These are phyloP conservation scores for Gymnoscopelus microlampas DNA, from an alignment of 2,797 vertebrate species.

Conservation along the genomic window DNA sequence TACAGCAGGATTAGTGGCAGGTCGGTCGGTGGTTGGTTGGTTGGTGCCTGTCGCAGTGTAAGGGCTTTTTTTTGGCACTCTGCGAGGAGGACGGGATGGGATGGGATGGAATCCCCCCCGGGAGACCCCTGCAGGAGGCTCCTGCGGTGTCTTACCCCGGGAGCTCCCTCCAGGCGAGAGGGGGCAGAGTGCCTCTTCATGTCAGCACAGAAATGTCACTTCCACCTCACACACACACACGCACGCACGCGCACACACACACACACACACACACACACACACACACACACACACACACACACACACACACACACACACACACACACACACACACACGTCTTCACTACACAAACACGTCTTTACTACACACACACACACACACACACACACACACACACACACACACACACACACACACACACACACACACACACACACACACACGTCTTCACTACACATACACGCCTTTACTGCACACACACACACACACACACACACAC, in stretches of 20 bases:
- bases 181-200: slow-evolving; percentile 76
- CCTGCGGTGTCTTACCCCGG: slow-evolving; percentile 75
- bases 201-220: slow-evolving; percentile 79
- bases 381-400: too few relatives aligned
- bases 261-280: slow-evolving; percentile 21
- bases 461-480: too few relatives aligned
- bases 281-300: too few relatives aligned
- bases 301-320: too few relatives aligned
- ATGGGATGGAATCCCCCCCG: slow-evolving; percentile 47
- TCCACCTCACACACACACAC: slow-evolving; percentile 46
- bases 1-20: slow-evolving; percentile 12
- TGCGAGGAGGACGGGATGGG: too few relatives aligned
- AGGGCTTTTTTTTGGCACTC: slow-evolving; percentile 66
- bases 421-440: neutral
- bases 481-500: too few relatives aligned
- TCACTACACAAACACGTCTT: too few relatives aligned
- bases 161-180: slow-evolving; percentile 74
- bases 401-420: too few relatives aligned
- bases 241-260: slow-evolving; percentile 7
- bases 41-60: slow-evolving; percentile 41
- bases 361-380: too few relatives aligned
- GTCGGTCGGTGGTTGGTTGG: too few relatives aligned
- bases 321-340: too few relatives aligned
- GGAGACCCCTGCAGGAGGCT: slow-evolving; percentile 64
- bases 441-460: neutral